Percentiles rank a stretch among this genome's conserved stretches.
phyloP scores from a whole-genome alignment of 64 coral and sea anemone genomes.

The Montipora sp. region DNA sequence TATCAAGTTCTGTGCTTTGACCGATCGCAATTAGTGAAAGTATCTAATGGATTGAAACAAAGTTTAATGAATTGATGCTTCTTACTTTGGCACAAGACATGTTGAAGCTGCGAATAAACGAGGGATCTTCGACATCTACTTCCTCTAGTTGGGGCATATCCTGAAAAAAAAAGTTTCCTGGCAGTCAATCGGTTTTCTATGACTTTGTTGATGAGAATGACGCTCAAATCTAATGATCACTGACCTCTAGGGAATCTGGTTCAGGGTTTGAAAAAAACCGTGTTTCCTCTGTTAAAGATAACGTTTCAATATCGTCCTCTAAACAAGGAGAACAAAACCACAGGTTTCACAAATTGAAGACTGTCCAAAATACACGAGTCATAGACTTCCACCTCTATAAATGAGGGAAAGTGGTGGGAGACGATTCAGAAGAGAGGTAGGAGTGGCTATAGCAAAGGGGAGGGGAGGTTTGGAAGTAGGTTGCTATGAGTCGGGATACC shows the following conservation, averaged over 20 bases:
- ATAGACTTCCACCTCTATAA: no score
- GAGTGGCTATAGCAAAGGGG: no score
- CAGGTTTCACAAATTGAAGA: not conserved
- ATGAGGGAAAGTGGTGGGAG: no score
- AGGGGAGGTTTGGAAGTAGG: no score
- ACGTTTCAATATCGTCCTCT: conserved; percentile 72
- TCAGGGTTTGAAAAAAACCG: not conserved
- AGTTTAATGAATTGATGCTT: not conserved
- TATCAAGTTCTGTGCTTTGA: not conserved
- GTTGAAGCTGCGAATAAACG: conserved; percentile 64
- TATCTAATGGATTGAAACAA: not conserved
- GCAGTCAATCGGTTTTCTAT: no score
- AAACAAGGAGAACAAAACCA: not conserved
- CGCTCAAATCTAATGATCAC: not conserved
- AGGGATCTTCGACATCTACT: conserved; percentile 64
- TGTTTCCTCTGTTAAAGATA: conserved; percentile 21
- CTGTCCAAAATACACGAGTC: no score
- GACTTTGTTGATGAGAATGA: no score
- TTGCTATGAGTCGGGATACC: no score
- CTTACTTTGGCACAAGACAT: not conserved
- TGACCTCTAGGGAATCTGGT: not conserved
- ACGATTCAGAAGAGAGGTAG: no score
- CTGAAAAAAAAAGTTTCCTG: conserved; percentile 2
- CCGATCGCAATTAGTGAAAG: not conserved
- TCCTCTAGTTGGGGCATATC: conserved; percentile 75